These are phyloP conservation scores for Oryzias melastigma DNA, from an alignment of 2,113 vertebrate genomes.

Conservation along the genomic window DNA sequence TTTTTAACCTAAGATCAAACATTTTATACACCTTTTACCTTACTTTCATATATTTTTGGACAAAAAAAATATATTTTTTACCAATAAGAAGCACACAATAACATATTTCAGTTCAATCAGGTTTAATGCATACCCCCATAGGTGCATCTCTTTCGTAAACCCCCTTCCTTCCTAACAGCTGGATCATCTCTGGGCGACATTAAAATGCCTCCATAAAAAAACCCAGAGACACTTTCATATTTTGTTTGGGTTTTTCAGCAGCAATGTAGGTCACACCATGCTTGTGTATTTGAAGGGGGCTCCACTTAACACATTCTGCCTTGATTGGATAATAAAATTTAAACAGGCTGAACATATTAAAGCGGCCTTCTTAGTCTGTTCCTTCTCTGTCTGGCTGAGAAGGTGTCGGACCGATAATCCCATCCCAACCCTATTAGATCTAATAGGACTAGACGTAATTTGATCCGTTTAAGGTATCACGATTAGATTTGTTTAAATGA, in stretches of 20 bases:
- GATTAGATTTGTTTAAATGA: slow-evolving; percentile 40
- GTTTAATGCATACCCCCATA: not conserved
- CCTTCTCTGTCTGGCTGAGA: slow-evolving; percentile 21
- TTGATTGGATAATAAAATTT: slow-evolving; percentile 42
- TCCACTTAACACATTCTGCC: slow-evolving; percentile 30
- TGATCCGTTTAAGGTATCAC: slow-evolving; percentile 22
- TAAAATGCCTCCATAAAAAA: slow-evolving; percentile 36
- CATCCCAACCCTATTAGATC: slow-evolving; percentile 41
- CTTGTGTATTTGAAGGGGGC: slow-evolving; percentile 15
- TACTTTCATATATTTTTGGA: not conserved
- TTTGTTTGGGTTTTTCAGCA: slow-evolving; percentile 16
- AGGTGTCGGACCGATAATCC: slow-evolving; percentile 37
- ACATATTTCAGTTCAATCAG: not conserved
- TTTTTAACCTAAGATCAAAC: no score
- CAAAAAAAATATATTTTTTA: slow-evolving; percentile 35
- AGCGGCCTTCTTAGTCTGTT: slow-evolving; percentile 1
- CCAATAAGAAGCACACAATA: slow-evolving; percentile 1
- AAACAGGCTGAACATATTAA: slow-evolving; percentile 11
- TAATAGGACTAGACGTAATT: slow-evolving; percentile 34
- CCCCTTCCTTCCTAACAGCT: slow-evolving; percentile 13
- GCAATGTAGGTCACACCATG: slow-evolving; percentile 31
- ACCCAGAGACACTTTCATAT: slow-evolving; percentile 13
- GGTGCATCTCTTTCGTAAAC: not conserved
- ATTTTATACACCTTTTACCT: no score
- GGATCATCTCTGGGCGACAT: slow-evolving; percentile 17